phyloP scores from a whole-genome alignment of 2,113 vertebrate species.

The Oryzias celebensis region DNA sequence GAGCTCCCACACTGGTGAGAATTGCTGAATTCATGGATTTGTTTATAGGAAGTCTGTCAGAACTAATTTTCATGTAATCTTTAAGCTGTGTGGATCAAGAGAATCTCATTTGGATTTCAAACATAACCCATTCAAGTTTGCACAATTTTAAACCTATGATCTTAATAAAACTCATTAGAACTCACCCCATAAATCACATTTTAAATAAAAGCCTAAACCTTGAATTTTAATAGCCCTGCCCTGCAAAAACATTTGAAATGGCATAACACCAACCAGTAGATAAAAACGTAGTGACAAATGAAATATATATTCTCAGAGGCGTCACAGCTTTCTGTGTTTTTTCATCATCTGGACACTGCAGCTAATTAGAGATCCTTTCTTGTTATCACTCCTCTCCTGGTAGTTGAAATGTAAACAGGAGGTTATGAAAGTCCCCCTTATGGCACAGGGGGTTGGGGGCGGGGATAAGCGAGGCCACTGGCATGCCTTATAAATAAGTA shows the following conservation, averaged over 20 bases:
- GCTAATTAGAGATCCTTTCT: constrained; percentile 75
- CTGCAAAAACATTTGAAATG: constrained; percentile 49
- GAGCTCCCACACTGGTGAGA: constrained; percentile 31
- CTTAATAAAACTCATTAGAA: constrained; percentile 18
- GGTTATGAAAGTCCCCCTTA: constrained; percentile 79
- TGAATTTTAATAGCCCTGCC: background rate
- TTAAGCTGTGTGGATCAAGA: constrained; percentile 16
- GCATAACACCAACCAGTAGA: constrained; percentile 44
- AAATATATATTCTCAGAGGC: constrained; percentile 65
- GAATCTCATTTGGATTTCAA: constrained; percentile 40
- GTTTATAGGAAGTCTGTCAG: constrained; percentile 29
- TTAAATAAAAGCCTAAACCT: no score
- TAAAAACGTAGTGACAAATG: constrained; percentile 30
- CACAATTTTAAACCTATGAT: background rate
- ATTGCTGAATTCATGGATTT: constrained; percentile 28
- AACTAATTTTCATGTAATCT: constrained; percentile 35
- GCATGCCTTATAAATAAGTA: constrained; percentile 83
- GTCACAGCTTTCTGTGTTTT: constrained; percentile 34
- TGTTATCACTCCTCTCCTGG: constrained; percentile 68
- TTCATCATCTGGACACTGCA: constrained; percentile 66
- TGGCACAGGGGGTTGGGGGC: constrained; percentile 46
- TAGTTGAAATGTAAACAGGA: constrained; percentile 77
- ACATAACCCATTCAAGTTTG: background rate
- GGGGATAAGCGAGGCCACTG: constrained; percentile 73
- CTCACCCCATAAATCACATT: no score